A percentile compares a stretch with the other conserved stretches of the same genome.
Evolutionary conservation across 2,797 vertebrate species (phyloP).

Genomic region (Nyctibius grandis): DNA sequence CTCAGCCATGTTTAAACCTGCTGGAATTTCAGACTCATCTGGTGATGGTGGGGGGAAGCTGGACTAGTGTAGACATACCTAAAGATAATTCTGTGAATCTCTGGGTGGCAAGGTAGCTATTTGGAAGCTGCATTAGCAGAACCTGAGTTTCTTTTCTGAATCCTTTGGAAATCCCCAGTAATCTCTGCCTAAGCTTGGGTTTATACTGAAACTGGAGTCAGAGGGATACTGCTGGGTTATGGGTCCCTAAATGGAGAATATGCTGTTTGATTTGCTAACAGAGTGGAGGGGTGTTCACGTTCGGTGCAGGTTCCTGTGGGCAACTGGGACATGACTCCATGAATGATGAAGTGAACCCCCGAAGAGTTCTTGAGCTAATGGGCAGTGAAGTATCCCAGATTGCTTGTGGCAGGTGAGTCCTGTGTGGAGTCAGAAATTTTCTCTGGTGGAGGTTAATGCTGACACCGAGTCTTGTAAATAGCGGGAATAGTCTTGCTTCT

Average conservation of each 20-base stretch:
- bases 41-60: background rate
- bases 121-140: background rate
- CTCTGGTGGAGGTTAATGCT: background rate
- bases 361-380: constrained; percentile 90
- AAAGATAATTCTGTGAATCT: background rate
- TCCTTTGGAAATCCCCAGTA: background rate
- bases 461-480: background rate
- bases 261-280: constrained; percentile 68
- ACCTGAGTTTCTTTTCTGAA: background rate
- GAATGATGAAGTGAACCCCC: constrained; percentile 87
- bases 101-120: background rate
- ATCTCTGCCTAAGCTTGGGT: background rate
- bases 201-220: background rate
- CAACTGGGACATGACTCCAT: constrained; percentile 89
- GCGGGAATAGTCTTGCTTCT: background rate
- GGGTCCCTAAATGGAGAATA: constrained; percentile 42
- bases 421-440: background rate
- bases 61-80: background rate
- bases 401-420: constrained; percentile 84
- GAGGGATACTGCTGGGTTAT: background rate
- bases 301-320: constrained; percentile 86
- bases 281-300: constrained; percentile 91
- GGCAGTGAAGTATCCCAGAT: constrained; percentile 92
- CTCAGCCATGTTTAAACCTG: background rate
- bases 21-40: background rate